Evolutionary conservation across 2,113 vertebrate species (phyloP), one percentile per base, ranked within the genome.

Genomic region (Globicephala melas): DNA sequence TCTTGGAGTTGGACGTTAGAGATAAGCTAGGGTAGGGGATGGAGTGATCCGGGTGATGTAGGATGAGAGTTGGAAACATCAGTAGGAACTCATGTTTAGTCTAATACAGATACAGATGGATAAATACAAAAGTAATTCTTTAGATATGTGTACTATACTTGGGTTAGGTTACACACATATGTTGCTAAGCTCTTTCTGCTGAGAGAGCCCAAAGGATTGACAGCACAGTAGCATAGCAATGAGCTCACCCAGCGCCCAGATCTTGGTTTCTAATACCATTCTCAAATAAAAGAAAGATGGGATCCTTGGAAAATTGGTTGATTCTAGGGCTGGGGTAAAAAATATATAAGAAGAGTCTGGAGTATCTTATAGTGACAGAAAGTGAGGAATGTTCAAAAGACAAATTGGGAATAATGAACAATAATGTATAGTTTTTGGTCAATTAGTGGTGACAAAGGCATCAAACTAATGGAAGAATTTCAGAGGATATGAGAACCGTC

Each of bases 131-230:
- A 20, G 12, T 31, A 8, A 8, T 11, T 10, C 21, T 53, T 53
- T 1, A 11, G 38, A 6, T 0, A 0, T 12, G 5, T 41, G 26
- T 47, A 53, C 5, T 53, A 25, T 12, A 33, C 6, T 18, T 14
- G 31, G 5, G 28, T 50, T 33, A 33, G 28, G 9, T 10, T 26
- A 76, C 26, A 47, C 8, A 1, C 47, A 28, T 31, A 47, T 76
- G 15, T 10, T 20, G 41, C 41, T 17, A 10, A 76, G 73, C 41
- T 76, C 41, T 76, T 76, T 3, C 44, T 77, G 28, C 28, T 21
- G 28, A 77, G 74, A 77, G 5, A 77, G 17, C 8, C 28, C 74
- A 6, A 33, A 77, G 28, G 28, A 50, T 2, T 12, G 74, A 6
- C 17, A 21, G 28, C 20, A 44, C 28, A 17, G 50, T 53, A 53